Evolutionary conservation across 2,113 vertebrate species (phyloP).

Genomic region (Hypocryptadius cinnamomeus): DNA sequence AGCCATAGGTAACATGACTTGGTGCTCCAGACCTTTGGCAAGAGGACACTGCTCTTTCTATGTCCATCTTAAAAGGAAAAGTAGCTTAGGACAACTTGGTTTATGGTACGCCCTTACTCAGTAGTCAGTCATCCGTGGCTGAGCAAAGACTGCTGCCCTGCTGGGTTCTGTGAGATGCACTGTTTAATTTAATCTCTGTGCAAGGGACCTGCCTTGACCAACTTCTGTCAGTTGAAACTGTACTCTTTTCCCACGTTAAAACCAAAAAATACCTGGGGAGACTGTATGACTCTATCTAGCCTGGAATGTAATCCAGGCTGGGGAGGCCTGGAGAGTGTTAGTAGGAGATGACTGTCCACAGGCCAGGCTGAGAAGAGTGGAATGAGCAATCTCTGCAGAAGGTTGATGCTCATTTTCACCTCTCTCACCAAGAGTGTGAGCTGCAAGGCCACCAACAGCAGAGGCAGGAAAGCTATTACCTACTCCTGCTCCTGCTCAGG

Average conservation of each 20-base stretch:
- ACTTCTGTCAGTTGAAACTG: background rate
- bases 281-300: background rate
- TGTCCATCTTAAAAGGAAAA: background rate
- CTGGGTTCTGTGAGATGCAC: background rate
- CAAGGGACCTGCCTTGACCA: background rate
- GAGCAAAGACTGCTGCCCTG: background rate
- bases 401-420: accelerated
- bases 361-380: background rate
- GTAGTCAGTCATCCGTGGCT: background rate
- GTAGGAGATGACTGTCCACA: background rate
- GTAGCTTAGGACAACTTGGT: background rate
- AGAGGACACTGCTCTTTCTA: background rate
- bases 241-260: background rate
- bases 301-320: background rate
- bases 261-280: accelerated
- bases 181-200: background rate
- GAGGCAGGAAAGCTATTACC: background rate
- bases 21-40: background rate
- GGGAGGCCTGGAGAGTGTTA: background rate
- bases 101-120: background rate
- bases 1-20: background rate
- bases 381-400: background rate
- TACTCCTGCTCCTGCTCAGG: background rate
- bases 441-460: background rate
- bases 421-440: background rate